A percentile compares a stretch with the other conserved stretches of the same genome.
These are phyloP conservation scores for Drosophila watanabei DNA, from an alignment of 1,140 invertebrate genomes.

Conservation along the genomic window DNA sequence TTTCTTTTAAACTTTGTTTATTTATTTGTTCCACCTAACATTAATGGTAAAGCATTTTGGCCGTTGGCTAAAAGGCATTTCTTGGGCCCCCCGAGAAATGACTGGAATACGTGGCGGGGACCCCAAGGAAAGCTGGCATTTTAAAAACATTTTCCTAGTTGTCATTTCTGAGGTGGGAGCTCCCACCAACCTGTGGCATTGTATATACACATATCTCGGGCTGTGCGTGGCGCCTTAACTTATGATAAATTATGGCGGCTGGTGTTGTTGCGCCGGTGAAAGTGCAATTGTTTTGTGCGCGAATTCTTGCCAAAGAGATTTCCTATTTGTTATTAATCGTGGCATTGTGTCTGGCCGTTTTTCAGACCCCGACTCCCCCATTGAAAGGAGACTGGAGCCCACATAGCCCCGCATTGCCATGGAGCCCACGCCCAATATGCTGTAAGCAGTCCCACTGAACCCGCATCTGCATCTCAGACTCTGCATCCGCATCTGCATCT, in stretches of 20 bases:
- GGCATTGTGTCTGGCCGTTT: constrained; percentile 51
- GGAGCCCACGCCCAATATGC: constrained; percentile 68
- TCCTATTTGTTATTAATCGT: constrained; percentile 71
- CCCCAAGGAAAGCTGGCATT: constrained; percentile 37
- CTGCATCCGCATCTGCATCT: constrained; percentile 48
- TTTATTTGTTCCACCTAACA: constrained; percentile 9
- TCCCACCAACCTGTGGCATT: constrained; percentile 64
- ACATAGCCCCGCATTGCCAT: constrained; percentile 32
- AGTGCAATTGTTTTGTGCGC: constrained; percentile 70
- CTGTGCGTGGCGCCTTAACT: constrained; percentile 54
- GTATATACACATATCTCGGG: constrained; percentile 22
- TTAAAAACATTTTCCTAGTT: constrained; percentile 64
- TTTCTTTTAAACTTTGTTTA: constrained; percentile 7
- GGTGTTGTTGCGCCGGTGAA: constrained; percentile 56
- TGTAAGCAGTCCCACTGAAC: constrained; percentile 63
- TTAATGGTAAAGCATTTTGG: constrained; percentile 24
- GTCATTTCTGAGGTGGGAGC: constrained; percentile 60
- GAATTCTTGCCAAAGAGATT: constrained; percentile 70
- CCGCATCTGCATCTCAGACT: constrained; percentile 38
- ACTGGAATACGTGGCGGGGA: constrained; percentile 18
- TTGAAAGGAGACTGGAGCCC: constrained; percentile 8
- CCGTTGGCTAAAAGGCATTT: constrained; percentile 28
- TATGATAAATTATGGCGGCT: constrained; percentile 74
- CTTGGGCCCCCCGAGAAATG: constrained; percentile 6
- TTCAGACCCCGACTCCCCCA: constrained; percentile 29